Conservation (phyloP, 2,797 vertebrate genomes). For the Hemibagrus guttatus region DNA sequence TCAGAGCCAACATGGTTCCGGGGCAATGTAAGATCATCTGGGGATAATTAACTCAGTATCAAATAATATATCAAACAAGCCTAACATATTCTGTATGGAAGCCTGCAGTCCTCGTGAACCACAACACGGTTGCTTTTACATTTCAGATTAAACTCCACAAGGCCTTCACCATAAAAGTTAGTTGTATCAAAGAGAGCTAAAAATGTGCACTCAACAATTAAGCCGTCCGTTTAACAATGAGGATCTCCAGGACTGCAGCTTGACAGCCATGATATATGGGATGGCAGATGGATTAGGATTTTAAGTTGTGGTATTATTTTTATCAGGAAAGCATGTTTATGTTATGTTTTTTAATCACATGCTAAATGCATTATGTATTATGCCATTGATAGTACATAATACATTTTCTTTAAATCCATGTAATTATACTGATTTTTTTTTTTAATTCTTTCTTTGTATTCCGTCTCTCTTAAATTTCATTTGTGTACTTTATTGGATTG, state of each 20-base stretch:
- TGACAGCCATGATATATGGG: constrained; percentile 2
- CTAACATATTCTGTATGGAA: constrained; percentile 3
- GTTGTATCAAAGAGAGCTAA: background rate
- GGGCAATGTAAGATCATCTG: background rate
- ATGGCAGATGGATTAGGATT: constrained; percentile 5
- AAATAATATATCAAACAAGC: constrained; percentile 28
- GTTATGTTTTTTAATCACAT: constrained; percentile 6
- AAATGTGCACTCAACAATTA: constrained; percentile 2
- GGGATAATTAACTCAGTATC: constrained; percentile 10
- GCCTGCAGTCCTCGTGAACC: constrained; percentile 11
- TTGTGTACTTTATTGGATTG: background rate
- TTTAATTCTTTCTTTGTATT: background rate
- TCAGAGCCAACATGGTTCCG: background rate
- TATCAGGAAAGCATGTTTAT: constrained; percentile 19
- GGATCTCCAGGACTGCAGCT: constrained; percentile 33
- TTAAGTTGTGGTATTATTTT: constrained; percentile 1
- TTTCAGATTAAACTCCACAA: background rate
- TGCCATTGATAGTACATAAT: constrained; percentile 3
- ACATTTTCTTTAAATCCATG: background rate
- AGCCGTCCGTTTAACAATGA: background rate
- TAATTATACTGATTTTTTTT: background rate
- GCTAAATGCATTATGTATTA: constrained; percentile 14
- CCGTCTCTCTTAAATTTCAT: background rate
- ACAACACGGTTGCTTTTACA: background rate
- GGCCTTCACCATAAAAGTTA: background rate